phyloP scores from a whole-genome alignment of 2,888 invertebrate genomes.

The Camponotus fellah region DNA sequence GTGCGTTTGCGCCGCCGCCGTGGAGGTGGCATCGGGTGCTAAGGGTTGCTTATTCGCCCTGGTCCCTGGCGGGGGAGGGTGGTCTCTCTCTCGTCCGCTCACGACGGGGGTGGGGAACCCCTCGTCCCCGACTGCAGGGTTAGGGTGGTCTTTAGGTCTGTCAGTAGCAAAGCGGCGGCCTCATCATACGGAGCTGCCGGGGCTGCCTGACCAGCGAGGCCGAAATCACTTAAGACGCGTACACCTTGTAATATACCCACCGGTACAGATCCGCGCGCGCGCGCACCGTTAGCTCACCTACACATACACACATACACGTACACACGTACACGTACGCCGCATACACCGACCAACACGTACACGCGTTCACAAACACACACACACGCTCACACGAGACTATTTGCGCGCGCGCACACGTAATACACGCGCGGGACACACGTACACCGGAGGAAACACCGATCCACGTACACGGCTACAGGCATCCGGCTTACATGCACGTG shows the following conservation, averaged over 20 bases:
- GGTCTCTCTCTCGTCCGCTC: conserved; percentile 75
- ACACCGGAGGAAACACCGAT: conserved; percentile 47
- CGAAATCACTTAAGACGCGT: conserved; percentile 85
- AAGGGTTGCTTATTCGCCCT: conserved; percentile 83
- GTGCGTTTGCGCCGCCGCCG: conserved; percentile 84
- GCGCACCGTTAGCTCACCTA: conserved; percentile 68
- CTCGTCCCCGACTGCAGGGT: conserved; percentile 83
- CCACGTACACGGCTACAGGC: conserved; percentile 60
- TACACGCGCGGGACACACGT: conserved; percentile 44
- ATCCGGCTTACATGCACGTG: conserved; percentile 63
- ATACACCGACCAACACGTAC: conserved; percentile 56
- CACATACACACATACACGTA: conserved; percentile 65
- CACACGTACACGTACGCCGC: conserved; percentile 56
- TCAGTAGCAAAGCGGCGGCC: conserved; percentile 86
- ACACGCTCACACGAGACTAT: conserved; percentile 44
- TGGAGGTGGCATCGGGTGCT: conserved; percentile 84
- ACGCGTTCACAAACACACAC: conserved; percentile 41
- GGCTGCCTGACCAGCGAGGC: conserved; percentile 82
- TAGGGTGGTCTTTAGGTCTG: conserved; percentile 85
- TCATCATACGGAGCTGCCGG: conserved; percentile 86
- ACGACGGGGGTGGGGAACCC: conserved; percentile 76
- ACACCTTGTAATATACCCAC: conserved; percentile 83
- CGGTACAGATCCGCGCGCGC: conserved; percentile 79
- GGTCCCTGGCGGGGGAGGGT: conserved; percentile 77
- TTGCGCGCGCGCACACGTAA: conserved; percentile 53